Evolutionary conservation across 2,113 vertebrate species (phyloP).

Genomic region (Sitta europaea): DNA sequence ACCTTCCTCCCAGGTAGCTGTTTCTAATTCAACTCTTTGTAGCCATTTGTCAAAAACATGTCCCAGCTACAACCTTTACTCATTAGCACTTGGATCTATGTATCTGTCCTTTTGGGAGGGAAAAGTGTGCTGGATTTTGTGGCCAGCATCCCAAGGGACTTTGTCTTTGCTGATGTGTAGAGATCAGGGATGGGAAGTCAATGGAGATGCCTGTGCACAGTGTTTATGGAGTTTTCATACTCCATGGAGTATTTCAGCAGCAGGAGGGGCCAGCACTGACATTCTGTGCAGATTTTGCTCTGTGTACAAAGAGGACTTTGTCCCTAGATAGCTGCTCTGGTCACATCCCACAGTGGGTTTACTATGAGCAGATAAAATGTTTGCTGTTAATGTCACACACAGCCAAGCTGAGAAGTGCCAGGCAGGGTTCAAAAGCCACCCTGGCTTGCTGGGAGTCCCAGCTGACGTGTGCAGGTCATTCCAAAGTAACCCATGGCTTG

Average conservation of each 20-base stretch:
- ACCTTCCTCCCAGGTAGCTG: neutral
- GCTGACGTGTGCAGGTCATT: neutral
- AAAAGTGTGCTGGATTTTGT: neutral
- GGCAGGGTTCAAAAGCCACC: neutral
- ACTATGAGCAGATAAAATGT: neutral
- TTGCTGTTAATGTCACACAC: rapidly evolving
- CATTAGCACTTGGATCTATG: neutral
- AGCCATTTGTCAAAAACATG: neutral
- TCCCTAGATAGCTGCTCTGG: neutral
- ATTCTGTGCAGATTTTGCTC: neutral
- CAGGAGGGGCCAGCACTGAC: neutral
- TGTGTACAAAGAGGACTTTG: neutral
- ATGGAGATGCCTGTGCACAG: neutral
- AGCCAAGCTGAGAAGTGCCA: neutral
- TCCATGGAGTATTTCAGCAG: neutral
- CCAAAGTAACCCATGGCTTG: rapidly evolving
- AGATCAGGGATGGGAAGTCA: neutral
- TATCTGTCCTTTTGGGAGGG: neutral
- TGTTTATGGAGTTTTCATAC: neutral
- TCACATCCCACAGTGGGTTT: neutral
- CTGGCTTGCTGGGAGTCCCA: neutral
- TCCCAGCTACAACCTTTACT: neutral
- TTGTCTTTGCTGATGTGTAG: neutral
- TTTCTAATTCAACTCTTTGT: neutral
- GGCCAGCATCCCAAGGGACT: neutral